Conservation (phyloP, 1,140 invertebrate genomes). For the Philotrypesis tridentata region DNA sequence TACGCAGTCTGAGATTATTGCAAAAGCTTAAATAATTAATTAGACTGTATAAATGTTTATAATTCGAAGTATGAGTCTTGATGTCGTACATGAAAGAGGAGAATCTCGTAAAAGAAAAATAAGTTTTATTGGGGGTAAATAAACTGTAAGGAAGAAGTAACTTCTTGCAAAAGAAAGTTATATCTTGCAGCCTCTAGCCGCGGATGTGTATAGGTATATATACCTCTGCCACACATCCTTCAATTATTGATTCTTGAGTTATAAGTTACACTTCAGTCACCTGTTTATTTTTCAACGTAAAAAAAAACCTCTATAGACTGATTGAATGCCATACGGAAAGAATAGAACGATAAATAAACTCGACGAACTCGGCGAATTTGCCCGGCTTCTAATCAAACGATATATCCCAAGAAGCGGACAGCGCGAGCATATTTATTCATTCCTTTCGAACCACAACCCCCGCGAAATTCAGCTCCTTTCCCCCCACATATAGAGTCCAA, state of each 20-base stretch:
- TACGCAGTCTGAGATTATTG: too few species aligned
- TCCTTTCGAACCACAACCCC: not conserved
- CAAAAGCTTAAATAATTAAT: too few species aligned
- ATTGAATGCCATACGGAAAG: not conserved
- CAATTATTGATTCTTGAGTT: too few species aligned
- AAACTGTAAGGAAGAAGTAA: too few species aligned
- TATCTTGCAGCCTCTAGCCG: too few species aligned
- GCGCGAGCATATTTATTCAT: not conserved
- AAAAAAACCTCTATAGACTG: too few species aligned
- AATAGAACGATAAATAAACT: not conserved
- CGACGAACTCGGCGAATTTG: not conserved
- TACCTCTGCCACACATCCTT: too few species aligned
- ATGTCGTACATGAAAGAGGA: not conserved
- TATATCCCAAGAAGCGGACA: not conserved
- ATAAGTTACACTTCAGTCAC: not conserved
- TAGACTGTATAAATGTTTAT: too few species aligned
- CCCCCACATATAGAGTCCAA: not conserved
- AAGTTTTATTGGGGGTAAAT: too few species aligned
- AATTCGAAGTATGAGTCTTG: not conserved
- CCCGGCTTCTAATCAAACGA: not conserved
- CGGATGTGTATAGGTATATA: too few species aligned
- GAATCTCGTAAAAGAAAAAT: not conserved
- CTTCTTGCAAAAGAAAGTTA: too few species aligned
- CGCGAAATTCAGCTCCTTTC: not conserved
- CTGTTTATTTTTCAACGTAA: too few species aligned